Evolutionary conservation across 1,140 invertebrate species (phyloP).

Genomic region (Bombyx mori): DNA sequence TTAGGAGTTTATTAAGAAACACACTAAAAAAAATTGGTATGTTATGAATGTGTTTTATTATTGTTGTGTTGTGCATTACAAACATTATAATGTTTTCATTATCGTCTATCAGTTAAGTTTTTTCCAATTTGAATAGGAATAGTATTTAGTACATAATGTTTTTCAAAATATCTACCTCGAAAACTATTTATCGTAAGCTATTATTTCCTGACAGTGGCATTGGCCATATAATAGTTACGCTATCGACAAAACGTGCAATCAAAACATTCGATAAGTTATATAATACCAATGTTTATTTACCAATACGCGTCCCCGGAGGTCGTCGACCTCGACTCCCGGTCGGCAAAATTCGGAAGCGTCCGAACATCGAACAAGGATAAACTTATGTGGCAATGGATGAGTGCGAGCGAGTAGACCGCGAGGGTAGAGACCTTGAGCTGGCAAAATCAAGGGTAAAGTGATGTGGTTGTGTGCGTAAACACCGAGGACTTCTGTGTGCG

Average conservation of each 20-base stretch:
- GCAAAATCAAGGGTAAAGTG: slow-evolving; percentile 68
- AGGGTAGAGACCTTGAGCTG: slow-evolving; percentile 69
- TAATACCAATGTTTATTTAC: slow-evolving; percentile 67
- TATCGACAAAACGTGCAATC: neutral
- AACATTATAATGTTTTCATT: no score
- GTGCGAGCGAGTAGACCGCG: slow-evolving; percentile 38
- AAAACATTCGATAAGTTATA: slow-evolving; percentile 30
- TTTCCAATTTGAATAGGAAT: no score
- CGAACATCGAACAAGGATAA: slow-evolving; percentile 52
- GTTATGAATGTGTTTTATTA: no score
- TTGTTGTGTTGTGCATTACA: no score
- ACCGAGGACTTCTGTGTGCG: slow-evolving; percentile 29
- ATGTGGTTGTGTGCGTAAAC: slow-evolving; percentile 40
- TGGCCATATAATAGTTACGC: no score
- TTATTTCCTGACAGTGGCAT: no score
- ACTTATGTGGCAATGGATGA: slow-evolving; percentile 33
- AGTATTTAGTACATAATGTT: no score
- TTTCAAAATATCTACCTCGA: no score
- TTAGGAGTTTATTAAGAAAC: no score
- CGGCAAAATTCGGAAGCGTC: slow-evolving; percentile 61
- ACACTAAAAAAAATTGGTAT: no score
- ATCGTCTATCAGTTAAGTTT: no score
- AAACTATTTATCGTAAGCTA: no score
- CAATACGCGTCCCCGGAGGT: slow-evolving; percentile 56
- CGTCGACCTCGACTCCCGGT: slow-evolving; percentile 46